These are phyloP conservation scores for Ciona savignyi DNA, from an alignment of 23 tunicate genomes.

Conservation along the genomic window DNA sequence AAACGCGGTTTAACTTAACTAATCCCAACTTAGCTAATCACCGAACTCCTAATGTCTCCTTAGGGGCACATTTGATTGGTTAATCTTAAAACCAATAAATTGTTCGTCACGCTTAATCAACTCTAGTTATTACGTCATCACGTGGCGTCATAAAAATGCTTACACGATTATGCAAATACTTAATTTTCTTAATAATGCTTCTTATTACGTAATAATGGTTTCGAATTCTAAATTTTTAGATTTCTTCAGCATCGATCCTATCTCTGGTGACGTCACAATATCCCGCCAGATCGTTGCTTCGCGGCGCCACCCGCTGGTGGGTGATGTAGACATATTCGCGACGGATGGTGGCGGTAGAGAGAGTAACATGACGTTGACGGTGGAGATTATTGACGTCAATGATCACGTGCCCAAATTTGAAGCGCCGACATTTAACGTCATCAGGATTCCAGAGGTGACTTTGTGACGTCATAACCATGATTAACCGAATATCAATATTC, in stretches of 20 bases:
- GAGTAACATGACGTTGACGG: slow-evolving; percentile 21
- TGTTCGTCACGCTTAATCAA: too few relatives aligned
- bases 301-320: slow-evolving; percentile 21
- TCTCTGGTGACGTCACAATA: slow-evolving; percentile 51
- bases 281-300: slow-evolving; percentile 21
- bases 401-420: slow-evolving; percentile 61
- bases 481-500: too few relatives aligned
- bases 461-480: slow-evolving; percentile 2
- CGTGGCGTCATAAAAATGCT: too few relatives aligned
- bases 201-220: not conserved
- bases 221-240: slow-evolving; percentile 10
- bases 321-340: slow-evolving; percentile 26
- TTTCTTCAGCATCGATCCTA: slow-evolving; percentile 37
- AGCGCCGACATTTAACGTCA: slow-evolving; percentile 16
- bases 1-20: too few relatives aligned
- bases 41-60: too few relatives aligned
- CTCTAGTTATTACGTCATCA: too few relatives aligned
- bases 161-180: too few relatives aligned
- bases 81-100: too few relatives aligned
- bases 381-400: slow-evolving; percentile 60
- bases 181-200: too few relatives aligned
- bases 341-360: slow-evolving; percentile 77
- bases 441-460: slow-evolving; percentile 42
- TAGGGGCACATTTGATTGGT: too few relatives aligned
- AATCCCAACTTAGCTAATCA: too few relatives aligned